Evolutionary conservation across 2,888 invertebrate species (phyloP).

Genomic region (Lucinisca nassula): DNA sequence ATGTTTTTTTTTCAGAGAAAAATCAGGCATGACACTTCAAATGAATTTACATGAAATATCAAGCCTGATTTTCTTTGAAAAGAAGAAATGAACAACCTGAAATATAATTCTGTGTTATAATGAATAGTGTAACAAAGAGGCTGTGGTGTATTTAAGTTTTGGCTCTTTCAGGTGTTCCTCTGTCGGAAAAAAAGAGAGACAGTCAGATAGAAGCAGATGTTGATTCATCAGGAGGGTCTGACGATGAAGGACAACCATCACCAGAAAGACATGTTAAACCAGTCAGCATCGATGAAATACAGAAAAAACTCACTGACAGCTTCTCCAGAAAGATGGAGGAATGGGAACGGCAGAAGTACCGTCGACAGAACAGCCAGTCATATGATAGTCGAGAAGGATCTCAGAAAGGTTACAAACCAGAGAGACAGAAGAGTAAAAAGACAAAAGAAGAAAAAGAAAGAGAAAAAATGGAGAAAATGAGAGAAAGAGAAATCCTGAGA

Average conservation of each 20-base stretch:
- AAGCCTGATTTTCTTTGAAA: no score
- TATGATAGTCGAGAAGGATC: conserved; percentile 63
- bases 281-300: conserved; percentile 88
- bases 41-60: no score
- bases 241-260: conserved; percentile 65
- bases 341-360: conserved; percentile 91
- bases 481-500: conserved; percentile 81
- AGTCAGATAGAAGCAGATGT: conserved; percentile 58
- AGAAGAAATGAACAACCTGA: not conserved
- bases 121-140: not conserved
- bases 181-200: conserved; percentile 55
- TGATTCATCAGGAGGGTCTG: conserved; percentile 71
- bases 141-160: not conserved
- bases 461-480: conserved; percentile 77
- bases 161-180: conserved; percentile 17
- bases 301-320: conserved; percentile 92
- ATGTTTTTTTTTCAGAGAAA: no score
- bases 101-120: not conserved
- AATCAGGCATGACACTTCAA: no score
- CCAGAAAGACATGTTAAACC: conserved; percentile 35
- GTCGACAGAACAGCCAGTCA: conserved; percentile 76
- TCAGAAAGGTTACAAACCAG: conserved; percentile 69
- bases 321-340: conserved; percentile 95
- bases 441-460: conserved; percentile 77
- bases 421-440: conserved; percentile 76